phyloP scores from a whole-genome alignment of 2,797 vertebrate genomes.

The Sebastolobus altivelis region DNA sequence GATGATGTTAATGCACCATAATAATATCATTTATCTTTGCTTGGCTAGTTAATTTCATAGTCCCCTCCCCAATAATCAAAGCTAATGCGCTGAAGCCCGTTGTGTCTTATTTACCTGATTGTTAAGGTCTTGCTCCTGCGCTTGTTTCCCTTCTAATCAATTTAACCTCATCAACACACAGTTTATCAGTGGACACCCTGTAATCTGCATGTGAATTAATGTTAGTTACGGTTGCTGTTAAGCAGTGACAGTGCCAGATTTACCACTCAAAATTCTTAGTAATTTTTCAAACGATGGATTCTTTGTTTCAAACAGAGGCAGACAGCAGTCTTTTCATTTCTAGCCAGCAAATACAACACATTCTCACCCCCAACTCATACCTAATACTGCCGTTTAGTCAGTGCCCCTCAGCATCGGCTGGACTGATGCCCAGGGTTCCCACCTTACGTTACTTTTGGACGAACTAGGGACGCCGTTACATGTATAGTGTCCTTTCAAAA shows the following conservation, averaged over 20 bases:
- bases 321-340: neutral
- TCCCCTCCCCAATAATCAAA: slow-evolving; percentile 34
- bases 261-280: neutral
- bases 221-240: neutral
- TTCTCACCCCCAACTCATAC: no score
- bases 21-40: slow-evolving; percentile 66
- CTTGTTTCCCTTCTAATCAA: slow-evolving; percentile 35
- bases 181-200: slow-evolving; percentile 25
- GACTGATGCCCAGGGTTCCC: no score
- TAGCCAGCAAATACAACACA: neutral
- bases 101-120: slow-evolving; percentile 54
- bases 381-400: no score
- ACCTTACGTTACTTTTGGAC: no score
- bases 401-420: no score
- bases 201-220: slow-evolving; percentile 27
- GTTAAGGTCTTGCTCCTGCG: slow-evolving; percentile 25
- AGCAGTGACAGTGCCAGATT: neutral
- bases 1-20: slow-evolving; percentile 71
- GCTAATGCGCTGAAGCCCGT: slow-evolving; percentile 42
- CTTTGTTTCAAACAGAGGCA: neutral
- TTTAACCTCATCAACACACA: slow-evolving; percentile 38
- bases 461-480: no score
- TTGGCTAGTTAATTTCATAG: slow-evolving; percentile 62
- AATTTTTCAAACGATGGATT: neutral
- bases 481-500: no score